phyloP scores from a whole-genome alignment of 2,113 vertebrate genomes.

The Brienomyrus brachyistius region DNA sequence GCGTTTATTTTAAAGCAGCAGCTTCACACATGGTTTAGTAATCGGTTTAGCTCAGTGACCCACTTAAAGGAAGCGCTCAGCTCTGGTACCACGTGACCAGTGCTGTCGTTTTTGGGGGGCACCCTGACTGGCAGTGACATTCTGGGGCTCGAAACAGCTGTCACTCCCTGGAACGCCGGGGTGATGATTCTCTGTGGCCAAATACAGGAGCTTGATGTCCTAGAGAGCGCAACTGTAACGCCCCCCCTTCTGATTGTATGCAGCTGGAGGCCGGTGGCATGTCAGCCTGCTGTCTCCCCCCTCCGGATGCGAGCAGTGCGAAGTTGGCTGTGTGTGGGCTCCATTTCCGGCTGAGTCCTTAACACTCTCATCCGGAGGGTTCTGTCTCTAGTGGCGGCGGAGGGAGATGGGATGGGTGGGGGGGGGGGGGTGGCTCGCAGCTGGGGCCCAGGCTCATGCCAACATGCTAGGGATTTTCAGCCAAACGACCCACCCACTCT shows the following conservation, averaged over 20 bases:
- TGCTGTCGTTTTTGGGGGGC: not conserved
- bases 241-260: no score
- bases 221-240: not conserved
- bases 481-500: not conserved
- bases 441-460: not conserved
- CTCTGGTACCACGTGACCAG: not conserved
- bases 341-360: constrained; percentile 45
- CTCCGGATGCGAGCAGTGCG: not conserved
- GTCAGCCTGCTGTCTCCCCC: no score
- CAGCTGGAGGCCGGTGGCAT: not conserved
- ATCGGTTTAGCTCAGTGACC: not conserved
- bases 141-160: not conserved
- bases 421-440: constrained; percentile 11
- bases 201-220: not conserved
- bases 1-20: not conserved
- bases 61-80: not conserved
- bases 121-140: not conserved
- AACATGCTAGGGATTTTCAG: not conserved
- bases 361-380: constrained; percentile 34
- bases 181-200: not conserved
- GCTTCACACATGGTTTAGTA: not conserved
- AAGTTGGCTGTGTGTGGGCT: constrained; percentile 7
- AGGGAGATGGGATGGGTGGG: not conserved
- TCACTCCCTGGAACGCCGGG: not conserved
- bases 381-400: constrained; percentile 34